Evolutionary conservation across 2,113 vertebrate species (phyloP), one percentile per base, ranked within the genome.

Genomic region (Xiphophorus maculatus): DNA sequence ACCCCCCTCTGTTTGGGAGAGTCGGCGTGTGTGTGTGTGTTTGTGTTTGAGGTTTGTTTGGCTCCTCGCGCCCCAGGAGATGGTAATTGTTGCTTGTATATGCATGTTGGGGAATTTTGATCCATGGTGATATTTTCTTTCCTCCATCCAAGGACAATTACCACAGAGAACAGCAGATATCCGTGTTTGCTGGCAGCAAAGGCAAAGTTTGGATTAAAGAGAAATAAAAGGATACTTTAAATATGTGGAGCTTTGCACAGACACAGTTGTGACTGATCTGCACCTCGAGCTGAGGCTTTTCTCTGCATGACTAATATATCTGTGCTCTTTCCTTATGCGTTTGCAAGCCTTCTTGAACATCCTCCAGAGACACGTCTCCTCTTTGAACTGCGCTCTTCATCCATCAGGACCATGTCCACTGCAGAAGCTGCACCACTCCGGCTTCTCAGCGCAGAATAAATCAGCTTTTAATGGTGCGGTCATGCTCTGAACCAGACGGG

Each of bases 51-150:
- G 74, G 85, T 91, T 89, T 87, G 85, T 92, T 91, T 88, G 78
- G 66, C 73, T 81, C n/a, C 66, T 72, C 13, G 29, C 19, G 79
- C 91, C 89, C 32, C 72, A 83, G 84, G 87, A 88, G 84, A 89
- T 81, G 63, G 66, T 90, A 88, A 92, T 87, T 83, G 71, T 87
- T 93, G 84, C 92, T 92, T 91, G 84, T 90, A 74, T 88, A 83
- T 88, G 87, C 73, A 83, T 86, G 88, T 91, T 91, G 84, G 82
- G 79, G 86, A 85, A 90, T 85, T 91, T 91, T 80, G 76, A 87
- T 90, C 81, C 80, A 73, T 62, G 79, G 66, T 83, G 90, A 85
- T 91, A 79, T 85, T 87, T 87, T 81, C 76, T 86, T 79, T 76
- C 73, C 87, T 86, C 76, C 71, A 85, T 84, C 89, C 88, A 91